Evolutionary conservation across 2,888 invertebrate genomes (phyloP).

Genomic region (Melanostoma scalare): DNA sequence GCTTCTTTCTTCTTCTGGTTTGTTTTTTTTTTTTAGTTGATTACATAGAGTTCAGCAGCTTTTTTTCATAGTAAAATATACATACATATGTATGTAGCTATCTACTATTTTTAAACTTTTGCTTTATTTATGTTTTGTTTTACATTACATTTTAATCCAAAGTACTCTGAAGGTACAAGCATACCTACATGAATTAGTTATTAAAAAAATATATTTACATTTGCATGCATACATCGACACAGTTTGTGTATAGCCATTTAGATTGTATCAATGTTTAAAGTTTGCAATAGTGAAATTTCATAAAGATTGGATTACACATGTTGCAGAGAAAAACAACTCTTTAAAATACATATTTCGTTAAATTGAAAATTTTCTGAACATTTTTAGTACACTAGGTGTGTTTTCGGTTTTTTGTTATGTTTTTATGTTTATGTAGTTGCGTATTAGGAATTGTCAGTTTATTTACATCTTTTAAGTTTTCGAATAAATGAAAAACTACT

Average conservation of each 20-base stretch:
- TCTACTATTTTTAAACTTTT: conserved; percentile 13
- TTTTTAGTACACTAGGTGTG: too few species aligned
- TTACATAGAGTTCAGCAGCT: conserved; percentile 63
- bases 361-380: too few species aligned
- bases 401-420: too few species aligned
- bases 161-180: conserved; percentile 7
- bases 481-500: too few species aligned
- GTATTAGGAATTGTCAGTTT: too few species aligned
- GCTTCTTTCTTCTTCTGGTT: background rate
- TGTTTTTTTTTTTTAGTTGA: conserved; percentile 36
- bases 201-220: conserved; percentile 9
- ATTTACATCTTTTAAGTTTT: too few species aligned
- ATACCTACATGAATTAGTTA: conserved; percentile 14
- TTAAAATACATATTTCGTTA: too few species aligned
- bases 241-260: conserved; percentile 5
- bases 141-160: background rate
- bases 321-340: background rate
- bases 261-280: conserved; percentile 25
- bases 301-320: conserved; percentile 29
- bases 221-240: conserved; percentile 15
- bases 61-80: conserved; percentile 54
- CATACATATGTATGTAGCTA: conserved; percentile 18
- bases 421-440: too few species aligned
- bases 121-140: background rate
- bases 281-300: conserved; percentile 51